Evolutionary conservation across 2,797 vertebrate genomes (phyloP), one percentile per base, ranked within the genome.

Genomic region (Periophthalmus magnuspinnatus): DNA sequence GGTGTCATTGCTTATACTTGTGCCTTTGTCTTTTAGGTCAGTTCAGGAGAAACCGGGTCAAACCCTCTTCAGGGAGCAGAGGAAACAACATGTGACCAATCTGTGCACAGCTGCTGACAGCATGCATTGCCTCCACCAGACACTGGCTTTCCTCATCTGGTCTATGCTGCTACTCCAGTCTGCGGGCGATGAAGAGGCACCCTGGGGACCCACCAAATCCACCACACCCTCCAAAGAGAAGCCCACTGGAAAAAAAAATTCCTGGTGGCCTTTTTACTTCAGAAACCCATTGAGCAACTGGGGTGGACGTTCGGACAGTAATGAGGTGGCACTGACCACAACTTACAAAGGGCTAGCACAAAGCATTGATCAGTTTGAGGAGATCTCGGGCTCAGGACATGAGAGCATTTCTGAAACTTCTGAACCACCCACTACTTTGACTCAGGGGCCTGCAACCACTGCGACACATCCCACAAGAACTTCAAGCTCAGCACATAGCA

Each of bases 71-170:
- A 61, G 84, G 87, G 85, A 78, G 77, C 61, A 76, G 81, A 67
- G 71, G 82, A 52, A 87, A 75, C 87, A 89, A 79, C 83, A 93
- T 94, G 93, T 93, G 89, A 94, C 77, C 70, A 17, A 69, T 74
- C 76, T 45, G 34, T 33, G 19, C 68, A 36, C 74, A 75, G 78
- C 87, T 57, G 82, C 79, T 82, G 87, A 86, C 91, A 94, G 92
- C 78, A 94, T 94, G 93, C 88, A 83, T 83, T 77, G 69, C 76
- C 87, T 90, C 78, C 84, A 74, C 75, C 66, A 61, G 81, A 86
- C 86, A 73, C 65, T 88, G 77, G 72, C 78, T 74, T 62, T 93
- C 72, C 84, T 81, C 83, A 82, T 89, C 80, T 89, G 85, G 82
- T 89, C 86, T 75, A 81, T 81, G 47, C 50, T 90, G 62, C 65